A percentile compares a stretch with the other conserved stretches of the same genome.
phyloP scores from a whole-genome alignment of 2,113 vertebrate species.

The Chroicocephalus ridibundus region DNA sequence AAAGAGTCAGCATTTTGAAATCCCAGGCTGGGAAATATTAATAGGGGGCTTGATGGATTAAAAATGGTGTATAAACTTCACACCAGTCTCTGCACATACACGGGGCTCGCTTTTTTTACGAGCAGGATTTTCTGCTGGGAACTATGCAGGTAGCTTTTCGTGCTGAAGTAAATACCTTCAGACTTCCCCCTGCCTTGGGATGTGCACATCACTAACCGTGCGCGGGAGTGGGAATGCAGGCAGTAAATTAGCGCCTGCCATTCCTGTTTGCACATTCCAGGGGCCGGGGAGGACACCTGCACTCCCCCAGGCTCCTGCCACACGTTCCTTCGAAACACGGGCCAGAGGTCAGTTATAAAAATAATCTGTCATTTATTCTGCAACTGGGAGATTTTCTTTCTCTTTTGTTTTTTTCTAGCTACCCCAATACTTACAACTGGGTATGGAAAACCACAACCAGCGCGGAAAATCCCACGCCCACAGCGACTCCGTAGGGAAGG shows the following conservation, averaged over 20 bases:
- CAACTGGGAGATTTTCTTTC: not conserved
- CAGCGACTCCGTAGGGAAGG: constrained; percentile 88
- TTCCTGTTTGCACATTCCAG: constrained; percentile 62
- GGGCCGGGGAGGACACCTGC: constrained; percentile 37
- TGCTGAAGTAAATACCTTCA: not conserved
- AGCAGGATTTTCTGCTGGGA: not conserved
- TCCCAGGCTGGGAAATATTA: not conserved
- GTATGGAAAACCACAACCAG: constrained; percentile 92
- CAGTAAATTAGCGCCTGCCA: constrained; percentile 39
- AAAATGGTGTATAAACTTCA: not conserved
- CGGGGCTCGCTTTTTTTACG: not conserved
- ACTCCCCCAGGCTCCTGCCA: constrained; percentile 36
- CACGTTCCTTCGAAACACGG: not conserved
- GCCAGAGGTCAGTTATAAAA: not conserved
- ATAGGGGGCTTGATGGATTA: not conserved
- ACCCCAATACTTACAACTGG: constrained; percentile 83
- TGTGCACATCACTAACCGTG: not conserved
- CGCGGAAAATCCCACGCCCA: constrained; percentile 88
- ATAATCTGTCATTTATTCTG: not conserved
- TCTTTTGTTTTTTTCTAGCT: not conserved
- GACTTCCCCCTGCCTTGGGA: constrained; percentile 18
- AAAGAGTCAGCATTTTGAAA: not conserved
- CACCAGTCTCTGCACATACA: fast-evolving
- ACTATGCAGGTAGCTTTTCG: not conserved
- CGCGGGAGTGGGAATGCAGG: constrained; percentile 21